Evolutionary conservation across 2,113 vertebrate genomes (phyloP).

Genomic region (Leucosticte australis): DNA sequence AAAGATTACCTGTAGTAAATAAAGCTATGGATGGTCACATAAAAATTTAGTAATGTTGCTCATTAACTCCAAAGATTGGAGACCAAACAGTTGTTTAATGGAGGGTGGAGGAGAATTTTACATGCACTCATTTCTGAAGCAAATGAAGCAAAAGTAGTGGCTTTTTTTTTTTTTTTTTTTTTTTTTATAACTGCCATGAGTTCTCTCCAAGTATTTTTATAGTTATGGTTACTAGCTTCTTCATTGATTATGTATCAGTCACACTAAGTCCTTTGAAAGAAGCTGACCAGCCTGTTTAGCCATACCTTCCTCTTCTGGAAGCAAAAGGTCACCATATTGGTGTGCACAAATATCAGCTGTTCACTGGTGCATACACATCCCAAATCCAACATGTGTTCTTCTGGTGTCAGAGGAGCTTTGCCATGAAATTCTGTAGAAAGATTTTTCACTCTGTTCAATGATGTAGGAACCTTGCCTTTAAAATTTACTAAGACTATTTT

Average conservation of each 20-base stretch:
- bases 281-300: neutral
- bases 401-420: neutral
- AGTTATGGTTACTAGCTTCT: neutral
- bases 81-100: constrained; percentile 6
- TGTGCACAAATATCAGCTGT: neutral
- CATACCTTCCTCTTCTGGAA: neutral
- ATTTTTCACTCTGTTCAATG: neutral
- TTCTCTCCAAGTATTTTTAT: neutral
- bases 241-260: neutral
- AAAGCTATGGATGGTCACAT: neutral
- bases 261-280: neutral
- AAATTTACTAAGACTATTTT: neutral
- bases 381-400: neutral
- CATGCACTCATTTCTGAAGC: neutral
- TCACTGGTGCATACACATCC: neutral
- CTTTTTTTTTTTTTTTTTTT: constrained; percentile 16
- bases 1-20: constrained; percentile 16
- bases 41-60: constrained; percentile 24
- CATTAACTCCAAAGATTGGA: constrained; percentile 29
- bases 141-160: neutral
- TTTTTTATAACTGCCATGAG: neutral
- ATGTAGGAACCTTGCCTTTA: neutral
- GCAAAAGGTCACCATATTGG: neutral
- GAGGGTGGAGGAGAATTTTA: neutral
- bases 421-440: neutral